phyloP scores from a whole-genome alignment of 1,140 invertebrate species.

The Drosophila sulfurigaster region DNA sequence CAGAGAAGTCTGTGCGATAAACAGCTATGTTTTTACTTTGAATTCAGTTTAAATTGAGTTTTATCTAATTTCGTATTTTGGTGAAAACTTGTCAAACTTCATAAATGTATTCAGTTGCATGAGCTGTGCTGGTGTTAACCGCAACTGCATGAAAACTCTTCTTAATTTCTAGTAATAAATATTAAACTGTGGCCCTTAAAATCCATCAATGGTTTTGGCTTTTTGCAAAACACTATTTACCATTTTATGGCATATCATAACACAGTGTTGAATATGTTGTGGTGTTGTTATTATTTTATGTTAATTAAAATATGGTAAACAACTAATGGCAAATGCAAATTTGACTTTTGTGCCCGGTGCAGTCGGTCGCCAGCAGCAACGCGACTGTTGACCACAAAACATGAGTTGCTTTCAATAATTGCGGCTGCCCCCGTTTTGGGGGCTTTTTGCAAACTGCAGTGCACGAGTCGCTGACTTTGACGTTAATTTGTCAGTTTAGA shows the following conservation, averaged over 20 bases:
- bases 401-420: conserved; percentile 74
- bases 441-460: conserved; percentile 37
- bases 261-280: conserved; percentile 12
- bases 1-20: not conserved
- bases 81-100: not conserved
- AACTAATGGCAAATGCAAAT: conserved; percentile 64
- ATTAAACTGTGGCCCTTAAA: not conserved
- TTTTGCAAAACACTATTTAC: not conserved
- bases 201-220: not conserved
- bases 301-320: conserved; percentile 78
- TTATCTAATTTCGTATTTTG: too few relatives aligned
- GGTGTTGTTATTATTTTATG: conserved; percentile 50
- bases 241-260: conserved; percentile 16
- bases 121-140: not conserved
- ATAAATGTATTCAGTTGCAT: not conserved
- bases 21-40: not conserved
- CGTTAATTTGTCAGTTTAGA: conserved; percentile 68
- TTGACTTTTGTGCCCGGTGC: conserved; percentile 49
- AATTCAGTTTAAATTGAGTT: too few relatives aligned
- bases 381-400: conserved; percentile 46
- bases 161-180: not conserved
- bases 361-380: conserved; percentile 43
- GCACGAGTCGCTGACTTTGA: conserved; percentile 58
- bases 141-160: not conserved
- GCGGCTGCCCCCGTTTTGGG: conserved; percentile 46